Percentiles rank a stretch among this genome's conserved stretches.
Evolutionary conservation across 2,797 vertebrate species (phyloP).

Genomic region (Lutjanus campechanus): DNA sequence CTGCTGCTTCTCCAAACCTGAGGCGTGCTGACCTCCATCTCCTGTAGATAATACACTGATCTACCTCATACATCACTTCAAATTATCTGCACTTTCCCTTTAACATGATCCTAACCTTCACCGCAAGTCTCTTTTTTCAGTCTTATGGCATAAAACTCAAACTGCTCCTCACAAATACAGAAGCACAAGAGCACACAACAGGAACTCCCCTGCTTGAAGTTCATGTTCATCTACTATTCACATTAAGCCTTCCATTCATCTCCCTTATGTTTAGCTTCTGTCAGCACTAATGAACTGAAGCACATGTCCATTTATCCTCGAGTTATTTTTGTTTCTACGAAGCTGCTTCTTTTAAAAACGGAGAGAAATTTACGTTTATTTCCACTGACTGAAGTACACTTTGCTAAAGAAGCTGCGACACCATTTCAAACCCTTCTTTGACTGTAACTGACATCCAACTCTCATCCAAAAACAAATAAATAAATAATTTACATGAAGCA

Average conservation of each 20-base stretch:
- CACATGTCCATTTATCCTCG: not conserved
- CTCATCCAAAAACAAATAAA: slow-evolving; percentile 37
- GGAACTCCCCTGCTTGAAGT: slow-evolving; percentile 2
- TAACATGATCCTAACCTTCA: not conserved
- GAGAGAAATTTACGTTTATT: not conserved
- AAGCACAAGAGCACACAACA: slow-evolving; percentile 24
- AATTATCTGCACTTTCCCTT: too few relatives aligned
- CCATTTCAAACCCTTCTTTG: slow-evolving; percentile 8
- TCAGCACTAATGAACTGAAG: not conserved
- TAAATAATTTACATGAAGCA: slow-evolving; percentile 45
- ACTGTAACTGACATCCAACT: slow-evolving; percentile 15
- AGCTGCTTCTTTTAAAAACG: not conserved
- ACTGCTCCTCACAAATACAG: slow-evolving; percentile 17
- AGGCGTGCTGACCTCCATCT: too few relatives aligned
- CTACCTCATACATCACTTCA: too few relatives aligned
- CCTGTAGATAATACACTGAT: too few relatives aligned
- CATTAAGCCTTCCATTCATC: not conserved
- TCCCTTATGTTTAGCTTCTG: not conserved
- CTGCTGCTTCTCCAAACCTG: too few relatives aligned
- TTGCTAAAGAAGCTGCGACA: not conserved
- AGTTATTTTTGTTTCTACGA: not conserved
- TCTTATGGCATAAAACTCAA: not conserved
- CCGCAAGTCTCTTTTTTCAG: not conserved
- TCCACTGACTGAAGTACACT: slow-evolving; percentile 8
- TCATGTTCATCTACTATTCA: slow-evolving; percentile 16